Evolutionary conservation across 2,888 invertebrate species (phyloP).

Genomic region (Melikaiella ostensackeni): DNA sequence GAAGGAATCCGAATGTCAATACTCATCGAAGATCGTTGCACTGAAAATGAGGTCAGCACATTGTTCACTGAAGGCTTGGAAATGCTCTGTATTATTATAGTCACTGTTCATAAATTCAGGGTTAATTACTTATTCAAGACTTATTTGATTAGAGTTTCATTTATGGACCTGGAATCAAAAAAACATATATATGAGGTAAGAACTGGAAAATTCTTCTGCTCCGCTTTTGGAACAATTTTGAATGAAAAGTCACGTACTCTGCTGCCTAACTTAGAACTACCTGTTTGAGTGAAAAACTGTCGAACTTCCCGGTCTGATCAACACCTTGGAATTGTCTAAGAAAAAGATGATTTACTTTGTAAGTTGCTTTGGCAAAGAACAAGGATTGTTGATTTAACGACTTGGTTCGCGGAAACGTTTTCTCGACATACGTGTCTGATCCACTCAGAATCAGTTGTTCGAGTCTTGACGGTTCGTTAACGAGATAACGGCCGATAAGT

Average conservation of each 20-base stretch:
- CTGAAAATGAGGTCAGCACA: slow-evolving; percentile 15
- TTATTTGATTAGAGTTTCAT: too few species aligned
- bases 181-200: not conserved
- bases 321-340: too few species aligned
- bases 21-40: slow-evolving; percentile 9
- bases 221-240: not conserved
- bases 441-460: slow-evolving; percentile 4
- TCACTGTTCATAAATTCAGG: not conserved
- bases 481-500: slow-evolving; percentile 26
- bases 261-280: not conserved
- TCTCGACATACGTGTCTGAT: not conserved
- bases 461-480: slow-evolving; percentile 13
- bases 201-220: not conserved
- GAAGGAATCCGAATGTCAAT: not conserved
- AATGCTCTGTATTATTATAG: not conserved
- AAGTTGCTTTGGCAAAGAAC: not conserved
- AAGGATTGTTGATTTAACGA: slow-evolving; percentile 1
- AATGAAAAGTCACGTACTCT: not conserved
- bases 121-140: not conserved
- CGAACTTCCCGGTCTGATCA: too few species aligned
- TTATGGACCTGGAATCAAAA: not conserved
- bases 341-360: not conserved
- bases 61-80: not conserved
- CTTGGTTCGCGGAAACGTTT: not conserved
- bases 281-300: too few species aligned